Conservation (phyloP, 2,888 invertebrate species). For the Zele albiditarsus region DNA sequence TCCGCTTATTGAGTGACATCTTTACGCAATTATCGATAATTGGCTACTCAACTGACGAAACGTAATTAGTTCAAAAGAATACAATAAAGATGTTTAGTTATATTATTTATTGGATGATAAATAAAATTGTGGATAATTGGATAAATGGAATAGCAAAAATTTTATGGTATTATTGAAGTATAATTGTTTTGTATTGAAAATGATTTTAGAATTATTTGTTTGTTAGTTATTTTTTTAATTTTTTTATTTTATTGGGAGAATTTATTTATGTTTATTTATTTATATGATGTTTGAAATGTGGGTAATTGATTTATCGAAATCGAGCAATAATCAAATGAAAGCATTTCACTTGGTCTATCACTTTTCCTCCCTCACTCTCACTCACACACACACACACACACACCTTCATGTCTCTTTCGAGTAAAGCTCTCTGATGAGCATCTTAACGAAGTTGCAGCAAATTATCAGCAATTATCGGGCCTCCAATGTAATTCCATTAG, state of each 20-base stretch:
- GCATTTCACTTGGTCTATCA: conserved; percentile 61
- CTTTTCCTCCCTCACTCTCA: conserved; percentile 51
- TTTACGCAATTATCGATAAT: conserved; percentile 73
- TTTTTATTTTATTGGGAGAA: conserved; percentile 7
- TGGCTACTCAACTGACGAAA: conserved; percentile 66
- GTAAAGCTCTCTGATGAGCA: conserved; percentile 66
- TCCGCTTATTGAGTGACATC: conserved; percentile 72
- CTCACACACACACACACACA: too few species aligned
- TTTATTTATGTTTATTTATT: conserved; percentile 28
- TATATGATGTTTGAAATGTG: conserved; percentile 51
- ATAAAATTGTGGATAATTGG: conserved; percentile 15
- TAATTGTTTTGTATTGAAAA: not conserved
- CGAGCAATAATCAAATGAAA: conserved; percentile 72
- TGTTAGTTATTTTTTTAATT: not conserved
- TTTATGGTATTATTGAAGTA: too few species aligned
- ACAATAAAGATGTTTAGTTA: conserved; percentile 56
- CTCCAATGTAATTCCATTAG: conserved; percentile 70
- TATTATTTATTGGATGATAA: conserved; percentile 19
- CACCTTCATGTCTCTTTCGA: not conserved
- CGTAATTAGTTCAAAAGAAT: conserved; percentile 69
- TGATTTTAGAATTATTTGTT: not conserved
- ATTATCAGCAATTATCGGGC: conserved; percentile 73
- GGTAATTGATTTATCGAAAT: conserved; percentile 68
- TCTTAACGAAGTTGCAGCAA: conserved; percentile 71
- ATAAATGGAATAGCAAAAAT: conserved; percentile 11